Evolutionary conservation across 1,140 invertebrate species (phyloP).

Genomic region (Papilio xuthus): DNA sequence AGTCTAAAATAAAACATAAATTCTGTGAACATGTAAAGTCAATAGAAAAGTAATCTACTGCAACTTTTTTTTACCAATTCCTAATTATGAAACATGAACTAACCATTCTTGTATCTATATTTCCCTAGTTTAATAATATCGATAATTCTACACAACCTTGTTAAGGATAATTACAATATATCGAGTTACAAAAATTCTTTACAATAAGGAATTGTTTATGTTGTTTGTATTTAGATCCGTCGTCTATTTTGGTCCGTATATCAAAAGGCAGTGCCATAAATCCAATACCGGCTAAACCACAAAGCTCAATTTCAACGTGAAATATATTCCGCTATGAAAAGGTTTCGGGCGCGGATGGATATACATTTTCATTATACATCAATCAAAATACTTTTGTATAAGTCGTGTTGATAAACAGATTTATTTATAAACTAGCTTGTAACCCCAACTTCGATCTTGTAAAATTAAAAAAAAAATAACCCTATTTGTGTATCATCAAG

Average conservation of each 20-base stretch:
- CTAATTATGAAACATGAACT: no score
- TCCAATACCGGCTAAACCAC: slow-evolving; percentile 56
- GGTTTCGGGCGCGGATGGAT: slow-evolving; percentile 45
- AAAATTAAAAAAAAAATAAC: no score
- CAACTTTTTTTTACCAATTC: no score
- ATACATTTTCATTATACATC: slow-evolving; percentile 49
- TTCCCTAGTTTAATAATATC: no score
- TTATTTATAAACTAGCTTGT: no score
- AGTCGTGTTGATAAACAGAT: background rate
- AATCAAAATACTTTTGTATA: slow-evolving; percentile 46
- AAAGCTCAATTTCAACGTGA: slow-evolving; percentile 62
- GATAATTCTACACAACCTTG: background rate
- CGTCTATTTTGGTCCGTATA: slow-evolving; percentile 56
- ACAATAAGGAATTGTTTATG: background rate
- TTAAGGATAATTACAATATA: background rate
- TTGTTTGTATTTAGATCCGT: slow-evolving; percentile 13
- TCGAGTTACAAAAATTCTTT: background rate
- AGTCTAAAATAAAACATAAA: no score
- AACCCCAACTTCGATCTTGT: no score
- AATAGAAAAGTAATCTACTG: no score
- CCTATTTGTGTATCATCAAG: no score
- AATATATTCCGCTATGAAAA: slow-evolving; percentile 72
- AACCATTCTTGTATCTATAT: no score
- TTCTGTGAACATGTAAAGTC: no score
- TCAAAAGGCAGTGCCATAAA: slow-evolving; percentile 53